A percentile compares a stretch with the other conserved stretches of the same genome.
These are phyloP conservation scores for Talpa occidentalis DNA, from an alignment of 2,113 vertebrate genomes.

Conservation along the genomic window DNA sequence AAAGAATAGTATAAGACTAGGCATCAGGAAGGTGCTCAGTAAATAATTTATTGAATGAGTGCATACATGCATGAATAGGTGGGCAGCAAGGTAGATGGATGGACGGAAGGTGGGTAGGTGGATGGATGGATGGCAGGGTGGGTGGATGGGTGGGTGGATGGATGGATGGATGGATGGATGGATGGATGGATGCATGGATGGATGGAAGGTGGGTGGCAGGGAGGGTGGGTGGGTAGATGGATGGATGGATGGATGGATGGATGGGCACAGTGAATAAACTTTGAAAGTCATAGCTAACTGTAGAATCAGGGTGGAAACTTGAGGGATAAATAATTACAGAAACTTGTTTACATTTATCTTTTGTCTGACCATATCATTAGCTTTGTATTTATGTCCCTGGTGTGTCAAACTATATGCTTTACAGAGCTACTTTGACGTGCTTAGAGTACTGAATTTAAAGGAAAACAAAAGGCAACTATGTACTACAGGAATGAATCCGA, in stretches of 20 bases:
- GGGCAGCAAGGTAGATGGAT: not conserved
- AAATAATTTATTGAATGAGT: not conserved
- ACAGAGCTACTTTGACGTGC: not conserved
- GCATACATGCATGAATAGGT: not conserved
- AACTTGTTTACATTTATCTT: not conserved
- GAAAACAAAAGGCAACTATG: not conserved
- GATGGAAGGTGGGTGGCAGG: no score
- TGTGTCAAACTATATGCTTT: not conserved
- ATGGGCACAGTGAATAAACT: not conserved
- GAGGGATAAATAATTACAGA: not conserved
- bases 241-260: no score
- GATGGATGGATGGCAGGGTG: not conserved
- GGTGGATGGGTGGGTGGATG: not conserved
- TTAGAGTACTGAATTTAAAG: not conserved
- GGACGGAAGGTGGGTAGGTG: no score
- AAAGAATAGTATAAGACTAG: not conserved
- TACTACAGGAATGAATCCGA: not conserved
- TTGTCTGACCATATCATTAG: not conserved
- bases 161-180: not conserved
- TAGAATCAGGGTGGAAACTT: not conserved
- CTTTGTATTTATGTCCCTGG: not conserved
- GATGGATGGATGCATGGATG: no score
- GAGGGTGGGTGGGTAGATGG: no score
- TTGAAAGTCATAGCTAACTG: not conserved
- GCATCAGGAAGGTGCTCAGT: not conserved